Conservation (phyloP, 2,888 invertebrate genomes). For the Cephus sareptanus region DNA sequence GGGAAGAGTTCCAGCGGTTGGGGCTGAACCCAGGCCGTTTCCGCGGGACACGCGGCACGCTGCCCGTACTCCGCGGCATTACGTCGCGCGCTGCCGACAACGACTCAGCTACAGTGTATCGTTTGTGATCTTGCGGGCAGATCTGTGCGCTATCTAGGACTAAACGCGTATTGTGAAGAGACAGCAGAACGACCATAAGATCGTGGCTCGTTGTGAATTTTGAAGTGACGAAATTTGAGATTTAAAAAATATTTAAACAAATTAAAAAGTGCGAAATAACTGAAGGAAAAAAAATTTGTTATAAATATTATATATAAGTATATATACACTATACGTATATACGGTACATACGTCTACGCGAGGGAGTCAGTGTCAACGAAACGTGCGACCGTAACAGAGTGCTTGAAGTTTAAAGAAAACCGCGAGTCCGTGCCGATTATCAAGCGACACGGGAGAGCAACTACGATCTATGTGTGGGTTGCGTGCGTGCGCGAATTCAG, state of each 20-base stretch:
- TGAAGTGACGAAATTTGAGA: not conserved
- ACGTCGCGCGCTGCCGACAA: slow-evolving; percentile 64
- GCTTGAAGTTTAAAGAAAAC: slow-evolving; percentile 4
- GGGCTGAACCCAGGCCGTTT: slow-evolving; percentile 56
- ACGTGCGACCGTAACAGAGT: not conserved
- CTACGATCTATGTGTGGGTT: slow-evolving; percentile 48
- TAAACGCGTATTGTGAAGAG: not conserved
- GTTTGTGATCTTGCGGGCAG: not conserved
- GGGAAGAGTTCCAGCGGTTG: slow-evolving; percentile 42
- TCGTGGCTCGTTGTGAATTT: not conserved
- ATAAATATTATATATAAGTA: not conserved
- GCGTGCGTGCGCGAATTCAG: slow-evolving; percentile 35
- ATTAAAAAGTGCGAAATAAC: not conserved
- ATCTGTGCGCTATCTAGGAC: not conserved
- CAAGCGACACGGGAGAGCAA: too few relatives aligned
- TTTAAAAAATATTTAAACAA: not conserved
- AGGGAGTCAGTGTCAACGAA: not conserved
- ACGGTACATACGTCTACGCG: not conserved
- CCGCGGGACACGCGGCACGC: slow-evolving; percentile 56
- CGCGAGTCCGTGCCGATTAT: slow-evolving; percentile 6
- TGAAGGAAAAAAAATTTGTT: not conserved
- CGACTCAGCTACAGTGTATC: slow-evolving; percentile 48
- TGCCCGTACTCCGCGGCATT: slow-evolving; percentile 55
- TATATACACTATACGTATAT: not conserved
- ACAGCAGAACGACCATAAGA: not conserved